Conservation (phyloP, 2,888 invertebrate species). For the Maniola hyperantus region DNA sequence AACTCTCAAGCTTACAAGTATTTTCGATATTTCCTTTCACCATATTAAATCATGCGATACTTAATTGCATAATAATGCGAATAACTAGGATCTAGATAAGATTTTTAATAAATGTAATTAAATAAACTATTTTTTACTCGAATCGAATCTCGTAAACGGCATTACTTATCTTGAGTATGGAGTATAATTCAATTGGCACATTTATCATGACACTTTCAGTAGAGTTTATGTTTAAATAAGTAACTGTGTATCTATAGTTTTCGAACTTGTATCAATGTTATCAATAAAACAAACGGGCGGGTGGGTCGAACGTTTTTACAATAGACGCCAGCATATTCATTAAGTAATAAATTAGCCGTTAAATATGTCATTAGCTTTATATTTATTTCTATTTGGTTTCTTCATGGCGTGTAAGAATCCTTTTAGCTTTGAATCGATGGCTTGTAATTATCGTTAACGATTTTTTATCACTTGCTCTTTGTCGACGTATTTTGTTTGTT, state of each 20-base stretch:
- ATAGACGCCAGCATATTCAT: slow-evolving; percentile 26
- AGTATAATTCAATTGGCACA: no score
- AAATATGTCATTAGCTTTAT: slow-evolving; percentile 30
- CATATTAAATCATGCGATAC: no score
- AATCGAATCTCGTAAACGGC: no score
- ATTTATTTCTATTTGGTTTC: slow-evolving; percentile 23
- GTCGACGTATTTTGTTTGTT: not conserved
- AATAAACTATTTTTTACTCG: no score
- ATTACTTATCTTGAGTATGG: no score
- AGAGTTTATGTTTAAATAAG: not conserved
- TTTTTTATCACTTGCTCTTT: not conserved
- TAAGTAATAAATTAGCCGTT: slow-evolving; percentile 28
- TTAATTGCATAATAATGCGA: no score
- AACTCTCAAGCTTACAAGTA: no score
- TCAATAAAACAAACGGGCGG: slow-evolving; percentile 23
- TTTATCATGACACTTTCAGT: no score
- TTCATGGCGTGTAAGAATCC: not conserved
- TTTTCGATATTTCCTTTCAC: no score
- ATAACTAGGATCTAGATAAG: no score
- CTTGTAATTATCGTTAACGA: not conserved
- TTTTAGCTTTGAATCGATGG: slow-evolving; percentile 10
- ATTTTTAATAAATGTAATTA: no score
- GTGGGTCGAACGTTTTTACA: slow-evolving; percentile 10
- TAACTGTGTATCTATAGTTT: not conserved
- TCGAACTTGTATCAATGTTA: not conserved